Conservation (phyloP, 2,797 vertebrate species). For the Falco naumanni region DNA sequence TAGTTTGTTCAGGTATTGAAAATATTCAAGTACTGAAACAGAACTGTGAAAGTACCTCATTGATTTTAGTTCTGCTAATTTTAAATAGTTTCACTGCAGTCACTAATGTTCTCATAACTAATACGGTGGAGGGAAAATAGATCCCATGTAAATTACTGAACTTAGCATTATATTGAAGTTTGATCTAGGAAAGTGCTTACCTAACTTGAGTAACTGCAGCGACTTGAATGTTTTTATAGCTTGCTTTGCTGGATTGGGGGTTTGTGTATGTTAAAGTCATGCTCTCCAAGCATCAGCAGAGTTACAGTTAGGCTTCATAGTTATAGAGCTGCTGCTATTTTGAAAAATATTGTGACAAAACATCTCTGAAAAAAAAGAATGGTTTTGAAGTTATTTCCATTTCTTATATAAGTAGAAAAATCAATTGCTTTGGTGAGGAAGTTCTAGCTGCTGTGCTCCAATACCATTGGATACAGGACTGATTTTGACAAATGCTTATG, state of each 20-base stretch:
- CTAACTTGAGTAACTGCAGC: neutral
- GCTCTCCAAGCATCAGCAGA: neutral
- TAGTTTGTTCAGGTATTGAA: neutral
- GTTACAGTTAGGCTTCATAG: neutral
- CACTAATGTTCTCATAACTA: fast-evolving
- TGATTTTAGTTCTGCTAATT: neutral
- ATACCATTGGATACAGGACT: neutral
- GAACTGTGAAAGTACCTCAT: neutral
- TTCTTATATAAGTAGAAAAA: neutral
- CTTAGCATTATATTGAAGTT: neutral
- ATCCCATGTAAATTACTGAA: neutral
- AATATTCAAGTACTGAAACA: neutral
- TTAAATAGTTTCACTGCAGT: neutral
- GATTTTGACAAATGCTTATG: neutral
- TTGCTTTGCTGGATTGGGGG: neutral
- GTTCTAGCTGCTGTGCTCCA: neutral
- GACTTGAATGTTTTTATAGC: neutral
- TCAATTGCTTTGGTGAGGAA: neutral
- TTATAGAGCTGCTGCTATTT: neutral
- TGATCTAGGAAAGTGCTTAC: neutral
- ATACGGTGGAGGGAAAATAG: neutral
- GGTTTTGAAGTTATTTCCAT: neutral
- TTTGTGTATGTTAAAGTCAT: neutral
- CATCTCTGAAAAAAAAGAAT: neutral
- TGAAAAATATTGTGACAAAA: neutral